Evolutionary conservation across 2,888 invertebrate genomes (phyloP), one percentile per base, ranked within the genome.

Genomic region (Chirona hameri): DNA sequence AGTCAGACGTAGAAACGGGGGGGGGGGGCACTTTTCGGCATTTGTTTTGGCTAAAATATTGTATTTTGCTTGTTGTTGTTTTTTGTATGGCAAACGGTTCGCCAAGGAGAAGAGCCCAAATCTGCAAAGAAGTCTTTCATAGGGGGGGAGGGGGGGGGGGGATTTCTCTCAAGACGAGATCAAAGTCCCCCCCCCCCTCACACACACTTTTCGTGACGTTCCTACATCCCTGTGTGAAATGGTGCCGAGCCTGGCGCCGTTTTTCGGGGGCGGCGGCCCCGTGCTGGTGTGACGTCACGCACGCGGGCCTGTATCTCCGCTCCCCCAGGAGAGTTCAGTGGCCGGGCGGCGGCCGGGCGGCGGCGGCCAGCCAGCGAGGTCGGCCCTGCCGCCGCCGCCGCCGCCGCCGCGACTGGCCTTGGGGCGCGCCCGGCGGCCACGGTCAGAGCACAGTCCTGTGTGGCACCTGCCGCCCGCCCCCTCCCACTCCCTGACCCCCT

Each of bases 311-410:
- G 14, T 29, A 9, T 29, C 29, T 69, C 29, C 69, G 10, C 69
- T 69, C 69, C 69, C 29, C 69, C 27, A 7, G 69, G 69, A 57
- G 57, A 69, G 69, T 69, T 69, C 69, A 29, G 69, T 69, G 69
- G 69, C 69, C 69, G 69, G 5, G 69, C 69, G 29, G 29, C 14
- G 9, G 48, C 48, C 9, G 57, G 29, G 69, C 69, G 10, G 69
- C 69, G 27, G 29, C 12, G 69, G 29, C 65, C 10, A 10, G 10
- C n/a, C 27, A 9, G n/a, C 65, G n/a, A 0, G n/a, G n/a, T n/a
- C 65, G 9, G 65, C 1, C 65, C 65, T n/a, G 27, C n/a, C 65
- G 65, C 65, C n/a, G 65, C n/a, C 65, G n/a, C 0, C n/a, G 65
- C 65, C 65, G 65, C 65, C 12, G 14, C 14, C 29, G 3, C 14